phyloP scores from a whole-genome alignment of 2,797 vertebrate species.

The Falco biarmicus region DNA sequence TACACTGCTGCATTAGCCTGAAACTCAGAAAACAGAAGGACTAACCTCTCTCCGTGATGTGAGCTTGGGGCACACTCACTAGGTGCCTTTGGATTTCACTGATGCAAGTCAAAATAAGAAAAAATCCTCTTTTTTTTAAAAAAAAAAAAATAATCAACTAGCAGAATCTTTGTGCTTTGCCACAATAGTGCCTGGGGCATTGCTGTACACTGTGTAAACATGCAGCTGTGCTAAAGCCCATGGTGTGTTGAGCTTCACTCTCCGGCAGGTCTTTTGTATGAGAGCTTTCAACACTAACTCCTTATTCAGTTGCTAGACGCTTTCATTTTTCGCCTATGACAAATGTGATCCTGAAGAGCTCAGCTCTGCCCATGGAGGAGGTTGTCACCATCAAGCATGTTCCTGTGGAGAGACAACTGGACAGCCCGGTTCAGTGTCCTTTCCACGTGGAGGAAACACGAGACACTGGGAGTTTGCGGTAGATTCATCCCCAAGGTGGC shows the following conservation, averaged over 20 bases:
- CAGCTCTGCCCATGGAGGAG: not conserved
- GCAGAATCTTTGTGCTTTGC: not conserved
- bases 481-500: no score
- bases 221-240: not conserved
- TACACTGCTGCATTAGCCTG: not conserved
- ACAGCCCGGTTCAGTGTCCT: not conserved
- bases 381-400: not conserved
- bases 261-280: not conserved
- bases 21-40: not conserved
- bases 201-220: not conserved
- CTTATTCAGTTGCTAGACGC: not conserved
- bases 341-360: not conserved
- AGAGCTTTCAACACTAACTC: not conserved
- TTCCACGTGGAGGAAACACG: no score
- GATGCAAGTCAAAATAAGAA: not conserved
- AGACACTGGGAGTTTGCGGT: no score
- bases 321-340: not conserved
- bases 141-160: no score
- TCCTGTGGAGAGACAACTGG: not conserved
- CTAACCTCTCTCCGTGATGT: not conserved
- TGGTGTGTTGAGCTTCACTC: not conserved
- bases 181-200: not conserved
- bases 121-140: not conserved
- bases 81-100: slow-evolving; percentile 20
- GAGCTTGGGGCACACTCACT: not conserved